These are phyloP conservation scores for Meriones psammophilus DNA, from an alignment of 2,797 vertebrate species.

Conservation along the genomic window DNA sequence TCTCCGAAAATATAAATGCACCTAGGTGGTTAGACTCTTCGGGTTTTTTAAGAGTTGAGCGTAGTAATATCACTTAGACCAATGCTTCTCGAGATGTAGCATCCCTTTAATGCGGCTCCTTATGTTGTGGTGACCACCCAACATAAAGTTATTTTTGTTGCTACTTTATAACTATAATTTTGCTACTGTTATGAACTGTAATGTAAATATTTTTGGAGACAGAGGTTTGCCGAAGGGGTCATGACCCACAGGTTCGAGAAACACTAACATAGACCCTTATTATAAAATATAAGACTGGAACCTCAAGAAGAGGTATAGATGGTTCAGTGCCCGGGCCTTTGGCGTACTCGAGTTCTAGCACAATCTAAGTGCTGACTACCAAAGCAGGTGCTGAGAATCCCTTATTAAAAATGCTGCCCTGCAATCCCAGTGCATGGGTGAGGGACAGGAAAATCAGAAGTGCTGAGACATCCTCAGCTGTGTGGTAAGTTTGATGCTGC, in stretches of 20 bases:
- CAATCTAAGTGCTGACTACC: neutral
- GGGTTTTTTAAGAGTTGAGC: neutral
- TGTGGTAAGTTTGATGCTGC: neutral
- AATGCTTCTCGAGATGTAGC: neutral
- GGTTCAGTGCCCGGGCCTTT: neutral
- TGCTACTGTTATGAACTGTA: neutral
- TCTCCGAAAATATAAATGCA: conserved; percentile 39
- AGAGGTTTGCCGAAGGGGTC: neutral
- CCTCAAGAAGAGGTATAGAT: neutral
- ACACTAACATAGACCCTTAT: neutral
- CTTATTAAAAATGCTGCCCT: neutral
- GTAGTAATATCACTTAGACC: neutral
- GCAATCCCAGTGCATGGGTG: neutral
- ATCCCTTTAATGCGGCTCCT: neutral
- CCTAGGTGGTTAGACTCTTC: neutral
- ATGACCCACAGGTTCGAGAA: neutral
- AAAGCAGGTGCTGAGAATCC: neutral
- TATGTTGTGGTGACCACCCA: no score
- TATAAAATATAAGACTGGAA: conserved; percentile 17
- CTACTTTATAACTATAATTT: neutral
- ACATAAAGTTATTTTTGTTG: neutral
- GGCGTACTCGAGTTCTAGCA: neutral
- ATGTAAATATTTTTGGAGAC: neutral
- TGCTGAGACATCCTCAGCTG: neutral
- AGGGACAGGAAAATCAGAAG: neutral